Conservation (phyloP, 2,113 vertebrate species). For the Hydrochoerus hydrochaeris region DNA sequence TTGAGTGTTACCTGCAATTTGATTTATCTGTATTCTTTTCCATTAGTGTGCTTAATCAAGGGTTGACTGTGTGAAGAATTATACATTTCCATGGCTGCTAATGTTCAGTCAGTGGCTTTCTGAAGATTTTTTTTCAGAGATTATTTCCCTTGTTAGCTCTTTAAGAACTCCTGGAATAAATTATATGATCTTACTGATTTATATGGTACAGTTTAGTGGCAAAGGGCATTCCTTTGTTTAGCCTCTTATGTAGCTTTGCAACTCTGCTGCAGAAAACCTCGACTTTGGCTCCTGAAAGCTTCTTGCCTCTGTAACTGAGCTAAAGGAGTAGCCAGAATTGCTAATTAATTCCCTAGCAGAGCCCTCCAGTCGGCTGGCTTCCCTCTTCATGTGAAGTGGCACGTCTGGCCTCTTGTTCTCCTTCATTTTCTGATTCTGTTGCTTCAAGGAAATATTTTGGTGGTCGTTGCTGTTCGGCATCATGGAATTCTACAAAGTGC, state of each 20-base stretch:
- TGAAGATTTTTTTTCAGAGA: slow-evolving; percentile 23
- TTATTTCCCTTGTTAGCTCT: slow-evolving; percentile 42
- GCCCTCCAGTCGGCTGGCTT: slow-evolving; percentile 2
- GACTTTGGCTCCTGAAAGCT: not conserved
- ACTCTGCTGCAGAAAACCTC: slow-evolving; percentile 20
- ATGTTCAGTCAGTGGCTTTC: slow-evolving; percentile 39
- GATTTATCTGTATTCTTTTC: slow-evolving; percentile 17
- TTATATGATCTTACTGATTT: slow-evolving; percentile 51
- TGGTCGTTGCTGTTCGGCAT: slow-evolving; percentile 12
- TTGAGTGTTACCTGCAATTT: slow-evolving; percentile 8
- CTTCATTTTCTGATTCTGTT: slow-evolving; percentile 45
- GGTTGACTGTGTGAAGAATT: slow-evolving; percentile 2
- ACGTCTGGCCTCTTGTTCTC: not conserved
- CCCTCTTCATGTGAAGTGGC: slow-evolving; percentile 35
- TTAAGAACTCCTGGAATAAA: slow-evolving; percentile 41
- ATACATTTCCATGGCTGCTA: slow-evolving; percentile 2
- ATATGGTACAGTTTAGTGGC: not conserved
- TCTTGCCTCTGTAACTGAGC: slow-evolving; percentile 20
- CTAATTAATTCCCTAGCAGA: slow-evolving; percentile 56
- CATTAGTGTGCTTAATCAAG: slow-evolving; percentile 52
- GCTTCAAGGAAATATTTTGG: slow-evolving; percentile 46
- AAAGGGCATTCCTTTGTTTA: slow-evolving; percentile 28
- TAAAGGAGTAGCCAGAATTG: slow-evolving; percentile 5
- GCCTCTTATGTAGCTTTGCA: not conserved
- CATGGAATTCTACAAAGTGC: slow-evolving; percentile 48